Evolutionary conservation across 2,797 vertebrate species (phyloP).

Genomic region (Melanitta fusca): DNA sequence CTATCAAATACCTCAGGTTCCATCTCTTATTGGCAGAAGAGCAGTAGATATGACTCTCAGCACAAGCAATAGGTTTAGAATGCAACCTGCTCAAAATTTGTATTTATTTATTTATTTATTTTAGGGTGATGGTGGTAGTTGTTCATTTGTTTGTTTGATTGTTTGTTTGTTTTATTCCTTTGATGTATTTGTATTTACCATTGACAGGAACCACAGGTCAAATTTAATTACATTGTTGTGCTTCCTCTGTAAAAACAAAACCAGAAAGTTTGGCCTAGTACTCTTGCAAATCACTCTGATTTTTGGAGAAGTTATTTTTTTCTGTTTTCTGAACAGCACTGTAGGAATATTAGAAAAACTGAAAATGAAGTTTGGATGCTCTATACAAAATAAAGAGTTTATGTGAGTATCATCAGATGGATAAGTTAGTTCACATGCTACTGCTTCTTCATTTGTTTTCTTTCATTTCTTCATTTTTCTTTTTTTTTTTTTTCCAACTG

Average conservation of each 20-base stretch:
- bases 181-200: not conserved
- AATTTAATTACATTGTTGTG: not conserved
- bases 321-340: not conserved
- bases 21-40: not conserved
- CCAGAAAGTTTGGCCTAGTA: not conserved
- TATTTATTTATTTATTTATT: no score
- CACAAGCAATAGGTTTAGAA: no score
- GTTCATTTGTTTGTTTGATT: no score
- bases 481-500: no score
- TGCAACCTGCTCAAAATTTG: no score
- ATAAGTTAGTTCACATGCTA: not conserved
- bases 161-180: not conserved
- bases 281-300: not conserved
- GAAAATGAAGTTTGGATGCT: not conserved
- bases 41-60: no score
- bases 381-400: not conserved
- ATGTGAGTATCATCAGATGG: not conserved
- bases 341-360: not conserved
- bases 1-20: not conserved
- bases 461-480: fast-evolving
- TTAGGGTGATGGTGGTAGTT: no score
- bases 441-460: not conserved
- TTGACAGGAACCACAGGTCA: not conserved
- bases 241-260: not conserved
- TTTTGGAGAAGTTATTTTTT: not conserved